Evolutionary conservation across 1,140 invertebrate genomes (phyloP).

Genomic region (Drosophila miranda): DNA sequence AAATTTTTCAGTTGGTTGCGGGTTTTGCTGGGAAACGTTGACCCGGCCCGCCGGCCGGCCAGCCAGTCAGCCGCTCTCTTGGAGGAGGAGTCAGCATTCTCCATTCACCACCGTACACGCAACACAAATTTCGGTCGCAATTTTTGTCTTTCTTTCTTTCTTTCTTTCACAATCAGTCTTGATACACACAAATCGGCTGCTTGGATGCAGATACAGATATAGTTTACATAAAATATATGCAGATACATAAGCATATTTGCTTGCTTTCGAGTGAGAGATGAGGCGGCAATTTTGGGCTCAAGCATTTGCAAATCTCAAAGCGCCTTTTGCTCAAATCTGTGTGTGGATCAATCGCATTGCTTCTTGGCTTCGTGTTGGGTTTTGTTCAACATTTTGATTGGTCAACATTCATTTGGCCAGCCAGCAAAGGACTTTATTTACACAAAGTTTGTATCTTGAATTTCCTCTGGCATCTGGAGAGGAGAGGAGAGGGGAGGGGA

Average conservation of each 20-base stretch:
- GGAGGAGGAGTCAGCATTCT: constrained; percentile 23
- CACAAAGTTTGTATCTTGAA: constrained; percentile 74
- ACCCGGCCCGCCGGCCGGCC: constrained; percentile 4
- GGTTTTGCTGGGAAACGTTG: constrained; percentile 32
- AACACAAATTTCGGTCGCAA: constrained; percentile 78
- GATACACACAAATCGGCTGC: constrained; percentile 79
- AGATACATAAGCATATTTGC: constrained; percentile 43
- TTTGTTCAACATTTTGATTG: constrained; percentile 23
- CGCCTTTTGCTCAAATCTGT: constrained; percentile 51
- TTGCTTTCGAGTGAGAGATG: constrained; percentile 33
- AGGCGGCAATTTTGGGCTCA: constrained; percentile 46
- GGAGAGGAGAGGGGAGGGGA: background rate
- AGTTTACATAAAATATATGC: constrained; percentile 9
- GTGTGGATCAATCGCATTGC: constrained; percentile 78
- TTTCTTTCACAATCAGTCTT: constrained; percentile 63
- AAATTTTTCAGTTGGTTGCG: constrained; percentile 52
- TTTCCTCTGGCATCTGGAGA: constrained; percentile 9
- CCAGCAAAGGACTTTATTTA: constrained; percentile 81
- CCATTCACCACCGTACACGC: constrained; percentile 58
- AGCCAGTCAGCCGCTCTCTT: constrained; percentile 1
- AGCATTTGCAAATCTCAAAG: constrained; percentile 34
- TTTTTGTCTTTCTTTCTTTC: constrained; percentile 52
- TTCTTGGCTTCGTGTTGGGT: constrained; percentile 52
- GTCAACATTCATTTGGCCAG: constrained; percentile 33
- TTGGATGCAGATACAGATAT: constrained; percentile 47